Conservation (phyloP, 2,888 invertebrate species). For the Diachrysia chrysitis region DNA sequence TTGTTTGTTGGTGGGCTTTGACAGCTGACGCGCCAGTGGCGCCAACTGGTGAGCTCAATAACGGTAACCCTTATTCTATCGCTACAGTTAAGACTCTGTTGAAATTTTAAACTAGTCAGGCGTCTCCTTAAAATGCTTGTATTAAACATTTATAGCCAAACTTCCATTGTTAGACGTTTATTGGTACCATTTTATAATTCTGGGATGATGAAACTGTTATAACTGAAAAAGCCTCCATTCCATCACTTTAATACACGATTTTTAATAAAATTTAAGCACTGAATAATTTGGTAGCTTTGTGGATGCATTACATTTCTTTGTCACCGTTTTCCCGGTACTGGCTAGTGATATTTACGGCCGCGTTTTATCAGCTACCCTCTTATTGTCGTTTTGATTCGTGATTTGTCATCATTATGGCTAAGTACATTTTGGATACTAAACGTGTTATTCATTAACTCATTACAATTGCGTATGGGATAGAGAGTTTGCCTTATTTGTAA, state of each 20-base stretch:
- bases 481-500: constrained; percentile 3
- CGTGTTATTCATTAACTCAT: background rate
- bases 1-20: no score
- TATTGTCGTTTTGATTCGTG: constrained; percentile 3
- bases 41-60: no score
- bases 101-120: background rate
- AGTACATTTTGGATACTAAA: constrained; percentile 34
- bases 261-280: no score
- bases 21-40: no score
- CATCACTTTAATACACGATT: no score
- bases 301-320: background rate
- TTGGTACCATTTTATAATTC: background rate
- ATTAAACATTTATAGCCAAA: background rate
- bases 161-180: background rate
- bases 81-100: no score
- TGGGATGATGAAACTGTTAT: background rate
- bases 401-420: constrained; percentile 17
- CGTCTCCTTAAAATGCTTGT: background rate
- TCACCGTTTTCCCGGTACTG: background rate
- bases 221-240: background rate
- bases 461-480: background rate
- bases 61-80: no score
- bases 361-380: constrained; percentile 27
- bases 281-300: background rate
- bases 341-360: constrained; percentile 6